These are phyloP conservation scores for Psilanteris sp. DNA, from an alignment of 1,140 invertebrate genomes.

Conservation along the genomic window DNA sequence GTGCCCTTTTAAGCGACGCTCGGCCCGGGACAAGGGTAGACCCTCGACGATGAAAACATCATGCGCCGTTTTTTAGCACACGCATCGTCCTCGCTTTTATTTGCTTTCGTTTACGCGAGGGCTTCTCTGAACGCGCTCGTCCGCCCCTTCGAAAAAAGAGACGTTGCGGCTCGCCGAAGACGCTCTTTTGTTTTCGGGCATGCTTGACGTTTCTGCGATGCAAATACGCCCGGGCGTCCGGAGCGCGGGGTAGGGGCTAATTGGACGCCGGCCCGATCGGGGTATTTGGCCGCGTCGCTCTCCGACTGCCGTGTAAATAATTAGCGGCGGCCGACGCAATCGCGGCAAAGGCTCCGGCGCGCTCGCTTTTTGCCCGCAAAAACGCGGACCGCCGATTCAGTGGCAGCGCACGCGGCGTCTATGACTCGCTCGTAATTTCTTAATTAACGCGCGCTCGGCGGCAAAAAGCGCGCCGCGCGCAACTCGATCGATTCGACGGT, in stretches of 20 bases:
- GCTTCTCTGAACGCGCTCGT: slow-evolving; percentile 11
- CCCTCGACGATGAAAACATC: slow-evolving; percentile 61
- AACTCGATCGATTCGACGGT: no score
- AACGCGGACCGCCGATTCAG: no score
- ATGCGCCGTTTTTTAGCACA: slow-evolving; percentile 56
- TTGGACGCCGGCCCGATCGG: slow-evolving; percentile 3
- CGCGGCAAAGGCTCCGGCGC: no score
- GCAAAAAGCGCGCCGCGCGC: no score
- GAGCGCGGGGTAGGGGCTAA: slow-evolving; percentile 6
- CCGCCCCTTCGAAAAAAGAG: slow-evolving; percentile 34
- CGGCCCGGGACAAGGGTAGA: slow-evolving; percentile 46
- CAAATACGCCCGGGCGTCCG: slow-evolving; percentile 27
- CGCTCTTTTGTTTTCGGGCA: slow-evolving; percentile 38
- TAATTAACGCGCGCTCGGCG: no score
- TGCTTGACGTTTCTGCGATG: slow-evolving; percentile 43
- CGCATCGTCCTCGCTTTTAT: slow-evolving; percentile 9
- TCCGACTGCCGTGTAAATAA: no score
- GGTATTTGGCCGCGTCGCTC: no score
- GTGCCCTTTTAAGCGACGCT: slow-evolving; percentile 57
- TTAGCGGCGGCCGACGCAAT: no score
- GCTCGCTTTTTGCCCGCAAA: no score
- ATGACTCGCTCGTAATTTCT: no score
- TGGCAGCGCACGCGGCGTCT: no score
- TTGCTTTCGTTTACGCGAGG: slow-evolving; percentile 24
- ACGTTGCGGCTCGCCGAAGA: slow-evolving; percentile 28